A percentile compares a stretch with the other conserved stretches of the same genome.
Evolutionary conservation across 2,797 vertebrate genomes (phyloP).

Genomic region (Melanogrammus aeglefinus): DNA sequence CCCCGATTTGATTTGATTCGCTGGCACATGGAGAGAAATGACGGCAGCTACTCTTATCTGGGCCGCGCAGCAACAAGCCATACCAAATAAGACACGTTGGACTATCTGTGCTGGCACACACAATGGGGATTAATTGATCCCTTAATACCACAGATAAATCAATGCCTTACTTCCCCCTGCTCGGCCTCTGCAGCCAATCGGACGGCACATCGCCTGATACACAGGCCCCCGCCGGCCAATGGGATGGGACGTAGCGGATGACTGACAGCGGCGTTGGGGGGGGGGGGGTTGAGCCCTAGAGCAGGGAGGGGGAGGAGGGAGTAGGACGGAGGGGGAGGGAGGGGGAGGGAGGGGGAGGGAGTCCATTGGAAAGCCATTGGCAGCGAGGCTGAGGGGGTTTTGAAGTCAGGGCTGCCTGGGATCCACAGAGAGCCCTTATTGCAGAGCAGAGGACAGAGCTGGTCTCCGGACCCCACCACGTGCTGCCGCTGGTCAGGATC

Average conservation of each 20-base stretch:
- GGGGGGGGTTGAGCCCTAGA: slow-evolving; percentile 34
- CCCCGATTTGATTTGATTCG: slow-evolving; percentile 70
- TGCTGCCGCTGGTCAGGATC: background rate
- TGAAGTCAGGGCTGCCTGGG: slow-evolving; percentile 33
- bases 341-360: slow-evolving; percentile 45
- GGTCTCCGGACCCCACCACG: slow-evolving; percentile 1
- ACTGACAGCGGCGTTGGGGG: slow-evolving; percentile 47
- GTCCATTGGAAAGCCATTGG: slow-evolving; percentile 75
- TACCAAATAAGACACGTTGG: slow-evolving; percentile 76
- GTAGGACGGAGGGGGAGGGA: slow-evolving; percentile 22
- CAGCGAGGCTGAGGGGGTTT: slow-evolving; percentile 45
- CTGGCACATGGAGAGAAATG: slow-evolving; percentile 56
- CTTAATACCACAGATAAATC: slow-evolving; percentile 84
- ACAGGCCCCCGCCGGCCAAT: slow-evolving; percentile 66
- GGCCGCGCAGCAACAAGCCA: slow-evolving; percentile 74
- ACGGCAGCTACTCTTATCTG: slow-evolving; percentile 74
- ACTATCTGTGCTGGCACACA: slow-evolving; percentile 82
- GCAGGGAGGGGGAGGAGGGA: slow-evolving; percentile 49
- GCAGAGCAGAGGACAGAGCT: slow-evolving; percentile 16
- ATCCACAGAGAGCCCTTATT: slow-evolving; percentile 31
- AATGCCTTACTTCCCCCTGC: slow-evolving; percentile 62
- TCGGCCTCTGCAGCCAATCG: slow-evolving; percentile 69
- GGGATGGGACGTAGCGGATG: slow-evolving; percentile 37
- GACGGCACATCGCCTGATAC: slow-evolving; percentile 61
- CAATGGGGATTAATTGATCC: slow-evolving; percentile 84